These are phyloP conservation scores for Actenoides hombroni DNA, from an alignment of 2,113 vertebrate species.

Conservation along the genomic window DNA sequence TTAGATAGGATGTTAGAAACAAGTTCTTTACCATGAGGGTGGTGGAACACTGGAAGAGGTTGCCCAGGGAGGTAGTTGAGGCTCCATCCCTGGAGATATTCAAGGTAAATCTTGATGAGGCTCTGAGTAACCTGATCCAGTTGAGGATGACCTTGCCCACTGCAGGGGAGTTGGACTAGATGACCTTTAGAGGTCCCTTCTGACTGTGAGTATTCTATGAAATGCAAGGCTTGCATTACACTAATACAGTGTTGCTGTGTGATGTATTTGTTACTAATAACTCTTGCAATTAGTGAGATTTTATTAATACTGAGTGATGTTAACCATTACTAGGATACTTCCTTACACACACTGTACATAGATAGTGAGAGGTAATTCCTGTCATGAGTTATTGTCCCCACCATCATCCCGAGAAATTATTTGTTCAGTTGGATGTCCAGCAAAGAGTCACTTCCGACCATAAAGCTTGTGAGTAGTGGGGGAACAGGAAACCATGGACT, in stretches of 20 bases:
- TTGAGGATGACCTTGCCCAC: too few species aligned
- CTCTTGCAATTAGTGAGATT: accelerated
- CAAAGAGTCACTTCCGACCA: neutral
- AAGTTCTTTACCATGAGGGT: too few species aligned
- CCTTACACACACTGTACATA: neutral
- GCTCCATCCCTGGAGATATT: too few species aligned
- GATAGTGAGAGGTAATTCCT: accelerated
- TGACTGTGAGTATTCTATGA: too few species aligned
- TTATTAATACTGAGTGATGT: neutral
- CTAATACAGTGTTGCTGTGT: accelerated
- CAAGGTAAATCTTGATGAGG: too few species aligned
- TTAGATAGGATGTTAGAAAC: too few species aligned
- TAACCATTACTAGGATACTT: neutral
- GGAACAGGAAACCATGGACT: neutral
- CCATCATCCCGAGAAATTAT: neutral
- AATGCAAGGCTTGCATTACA: neutral
- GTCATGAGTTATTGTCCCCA: neutral
- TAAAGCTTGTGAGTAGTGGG: neutral
- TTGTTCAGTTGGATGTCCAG: neutral
- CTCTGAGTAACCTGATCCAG: too few species aligned
- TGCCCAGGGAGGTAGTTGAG: too few species aligned
- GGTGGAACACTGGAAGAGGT: too few species aligned
- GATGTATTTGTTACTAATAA: accelerated
- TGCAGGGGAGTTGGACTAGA: too few species aligned
- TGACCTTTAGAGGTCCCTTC: too few species aligned